Conservation (phyloP, 2,888 invertebrate species). For the Conops quadrifasciatus region DNA sequence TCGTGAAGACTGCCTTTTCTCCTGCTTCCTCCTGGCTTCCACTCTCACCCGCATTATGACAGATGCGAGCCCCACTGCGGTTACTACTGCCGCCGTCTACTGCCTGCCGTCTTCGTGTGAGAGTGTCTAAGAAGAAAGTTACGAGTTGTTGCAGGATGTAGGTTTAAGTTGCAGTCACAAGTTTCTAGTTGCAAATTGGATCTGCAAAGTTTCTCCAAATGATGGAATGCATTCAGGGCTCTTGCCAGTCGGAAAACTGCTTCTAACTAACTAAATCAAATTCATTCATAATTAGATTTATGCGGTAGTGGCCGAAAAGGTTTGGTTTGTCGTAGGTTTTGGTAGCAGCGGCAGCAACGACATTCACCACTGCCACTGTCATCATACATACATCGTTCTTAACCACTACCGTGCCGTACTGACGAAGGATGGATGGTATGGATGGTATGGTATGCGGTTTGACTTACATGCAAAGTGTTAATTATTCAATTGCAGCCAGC, state of each 20-base stretch:
- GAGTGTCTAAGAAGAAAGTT: constrained; percentile 8
- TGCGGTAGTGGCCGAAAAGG: constrained; percentile 28
- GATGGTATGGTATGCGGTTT: constrained; percentile 9
- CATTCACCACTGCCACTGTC: constrained; percentile 3
- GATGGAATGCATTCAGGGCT: constrained; percentile 23
- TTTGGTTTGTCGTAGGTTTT: constrained; percentile 22
- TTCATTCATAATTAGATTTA: constrained; percentile 35
- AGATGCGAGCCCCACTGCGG: no score
- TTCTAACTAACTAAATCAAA: constrained; percentile 31
- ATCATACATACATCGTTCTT: constrained; percentile 5
- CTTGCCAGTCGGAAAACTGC: constrained; percentile 26
- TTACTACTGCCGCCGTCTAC: no score
- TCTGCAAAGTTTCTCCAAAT: constrained; percentile 31
- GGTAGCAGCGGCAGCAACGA: not conserved
- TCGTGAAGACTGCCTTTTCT: constrained; percentile 2
- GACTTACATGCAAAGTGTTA: constrained; percentile 27
- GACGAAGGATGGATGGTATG: not conserved
- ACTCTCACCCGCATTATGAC: no score
- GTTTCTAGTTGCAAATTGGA: constrained; percentile 35
- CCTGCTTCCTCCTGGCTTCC: no score
- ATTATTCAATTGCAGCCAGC: constrained; percentile 23
- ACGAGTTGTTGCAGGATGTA: constrained; percentile 16
- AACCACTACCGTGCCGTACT: constrained; percentile 6
- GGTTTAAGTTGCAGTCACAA: constrained; percentile 28
- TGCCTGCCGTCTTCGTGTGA: no score